Evolutionary conservation across 2,797 vertebrate species (phyloP).

Genomic region (Synaphobranchus kaupii): DNA sequence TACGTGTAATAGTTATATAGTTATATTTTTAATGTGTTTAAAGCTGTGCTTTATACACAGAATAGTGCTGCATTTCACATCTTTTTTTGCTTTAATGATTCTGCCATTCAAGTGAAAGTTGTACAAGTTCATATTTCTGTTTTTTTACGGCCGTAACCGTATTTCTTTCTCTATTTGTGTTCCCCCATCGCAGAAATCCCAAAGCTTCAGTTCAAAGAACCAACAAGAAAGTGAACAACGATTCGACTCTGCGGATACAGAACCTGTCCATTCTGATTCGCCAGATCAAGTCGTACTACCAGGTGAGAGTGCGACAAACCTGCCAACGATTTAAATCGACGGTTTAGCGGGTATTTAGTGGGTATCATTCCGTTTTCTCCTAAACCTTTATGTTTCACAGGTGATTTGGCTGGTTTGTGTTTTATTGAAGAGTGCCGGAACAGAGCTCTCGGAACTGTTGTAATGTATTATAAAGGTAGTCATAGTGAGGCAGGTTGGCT

Average conservation of each 20-base stretch:
- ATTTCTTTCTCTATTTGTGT: neutral
- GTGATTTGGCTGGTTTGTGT: neutral
- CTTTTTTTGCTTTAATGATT: neutral
- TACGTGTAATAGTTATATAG: neutral
- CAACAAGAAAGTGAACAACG: constrained; percentile 97
- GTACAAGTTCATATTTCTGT: neutral
- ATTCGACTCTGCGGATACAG: constrained; percentile 90
- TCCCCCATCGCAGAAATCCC: constrained; percentile 78
- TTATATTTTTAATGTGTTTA: too few species aligned
- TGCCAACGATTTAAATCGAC: too few species aligned
- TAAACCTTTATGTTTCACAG: neutral
- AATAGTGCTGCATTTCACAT: neutral
- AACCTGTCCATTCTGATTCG: constrained; percentile 91
- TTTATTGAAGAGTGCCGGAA: neutral
- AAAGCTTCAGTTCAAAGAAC: constrained; percentile 88
- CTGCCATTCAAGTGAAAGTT: neutral
- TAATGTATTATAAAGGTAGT: neutral
- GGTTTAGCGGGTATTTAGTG: neutral
- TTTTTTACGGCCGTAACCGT: neutral
- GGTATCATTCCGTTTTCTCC: neutral
- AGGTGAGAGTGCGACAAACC: constrained; percentile 75
- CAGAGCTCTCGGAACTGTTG: neutral
- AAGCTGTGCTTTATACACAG: neutral
- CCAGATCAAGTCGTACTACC: constrained; percentile 93
- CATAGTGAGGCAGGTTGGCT: too few species aligned